These are phyloP conservation scores for Sebastes elongatus DNA, from an alignment of 2,797 vertebrate genomes.

Conservation along the genomic window DNA sequence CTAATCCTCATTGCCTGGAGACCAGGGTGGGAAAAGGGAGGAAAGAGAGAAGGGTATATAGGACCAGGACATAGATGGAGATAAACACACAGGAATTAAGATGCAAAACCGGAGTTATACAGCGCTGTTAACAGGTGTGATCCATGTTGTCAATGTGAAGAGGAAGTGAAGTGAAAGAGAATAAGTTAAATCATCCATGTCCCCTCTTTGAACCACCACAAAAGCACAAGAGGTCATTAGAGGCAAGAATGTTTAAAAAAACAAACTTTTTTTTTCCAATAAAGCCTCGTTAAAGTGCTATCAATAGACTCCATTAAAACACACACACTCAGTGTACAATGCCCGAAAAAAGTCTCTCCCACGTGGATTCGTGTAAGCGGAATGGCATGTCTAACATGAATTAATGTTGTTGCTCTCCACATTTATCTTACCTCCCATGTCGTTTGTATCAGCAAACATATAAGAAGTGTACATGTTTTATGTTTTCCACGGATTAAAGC, in stretches of 20 bases:
- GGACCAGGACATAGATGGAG: constrained; percentile 6
- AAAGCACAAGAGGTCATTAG: constrained; percentile 66
- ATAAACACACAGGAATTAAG: constrained; percentile 22
- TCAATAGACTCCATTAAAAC: constrained; percentile 76
- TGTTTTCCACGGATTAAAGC: constrained; percentile 26
- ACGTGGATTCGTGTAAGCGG: constrained; percentile 39
- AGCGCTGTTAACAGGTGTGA: constrained; percentile 42
- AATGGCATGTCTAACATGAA: constrained; percentile 52
- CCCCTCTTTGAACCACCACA: constrained; percentile 49
- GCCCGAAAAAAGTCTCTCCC: constrained; percentile 65
- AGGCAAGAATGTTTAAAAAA: constrained; percentile 78
- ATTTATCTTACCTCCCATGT: constrained; percentile 34
- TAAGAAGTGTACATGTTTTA: constrained; percentile 13
- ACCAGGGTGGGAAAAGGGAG: constrained; percentile 60
- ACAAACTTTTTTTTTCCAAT: constrained; percentile 62
- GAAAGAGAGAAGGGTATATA: constrained; percentile 22
- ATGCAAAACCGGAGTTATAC: constrained; percentile 15
- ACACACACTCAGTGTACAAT: constrained; percentile 66
- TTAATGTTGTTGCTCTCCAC: constrained; percentile 31
- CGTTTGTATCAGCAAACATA: constrained; percentile 26
- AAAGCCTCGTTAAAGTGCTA: constrained; percentile 76
- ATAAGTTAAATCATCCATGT: constrained; percentile 53
- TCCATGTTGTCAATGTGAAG: constrained; percentile 8
- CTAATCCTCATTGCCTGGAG: constrained; percentile 68
- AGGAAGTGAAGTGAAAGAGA: constrained; percentile 45